Evolutionary conservation across 2,888 invertebrate species (phyloP).

Genomic region (Oxycera nigricornis): DNA sequence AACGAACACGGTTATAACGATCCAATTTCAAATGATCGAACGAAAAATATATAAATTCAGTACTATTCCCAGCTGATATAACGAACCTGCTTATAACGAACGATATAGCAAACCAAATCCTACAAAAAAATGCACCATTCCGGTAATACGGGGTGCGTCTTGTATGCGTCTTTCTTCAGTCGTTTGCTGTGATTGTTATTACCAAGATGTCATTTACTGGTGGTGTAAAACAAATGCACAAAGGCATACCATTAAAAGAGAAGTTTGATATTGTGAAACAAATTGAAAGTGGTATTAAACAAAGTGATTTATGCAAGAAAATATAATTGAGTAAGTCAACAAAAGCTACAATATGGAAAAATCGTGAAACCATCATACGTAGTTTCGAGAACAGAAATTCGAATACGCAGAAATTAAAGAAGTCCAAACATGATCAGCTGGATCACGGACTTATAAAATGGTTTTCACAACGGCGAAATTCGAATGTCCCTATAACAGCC

Average conservation of each 20-base stretch:
- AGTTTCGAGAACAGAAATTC: slow-evolving; percentile 7
- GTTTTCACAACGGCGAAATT: not conserved
- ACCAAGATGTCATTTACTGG: not conserved
- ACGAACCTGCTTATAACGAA: not conserved
- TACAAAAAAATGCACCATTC: not conserved
- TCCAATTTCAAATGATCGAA: too few relatives aligned
- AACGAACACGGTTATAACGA: too few relatives aligned
- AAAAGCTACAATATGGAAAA: not conserved
- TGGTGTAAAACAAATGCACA: not conserved
- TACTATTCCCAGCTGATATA: too few relatives aligned
- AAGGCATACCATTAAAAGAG: not conserved
- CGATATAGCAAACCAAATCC: too few relatives aligned
- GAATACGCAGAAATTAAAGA: not conserved
- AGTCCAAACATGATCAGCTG: not conserved
- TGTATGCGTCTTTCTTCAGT: not conserved
- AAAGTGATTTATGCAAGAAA: slow-evolving; percentile 5
- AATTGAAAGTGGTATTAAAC: not conserved
- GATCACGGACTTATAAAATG: slow-evolving; percentile 5
- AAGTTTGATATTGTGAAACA: slow-evolving; percentile 6
- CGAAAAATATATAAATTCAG: too few relatives aligned
- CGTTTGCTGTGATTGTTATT: slow-evolving; percentile 8
- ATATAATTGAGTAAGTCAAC: not conserved
- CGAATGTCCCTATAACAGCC: not conserved
- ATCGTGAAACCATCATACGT: not conserved
- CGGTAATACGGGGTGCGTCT: not conserved